phyloP scores from a whole-genome alignment of 2,113 vertebrate species.

The Odocoileus virginianus region DNA sequence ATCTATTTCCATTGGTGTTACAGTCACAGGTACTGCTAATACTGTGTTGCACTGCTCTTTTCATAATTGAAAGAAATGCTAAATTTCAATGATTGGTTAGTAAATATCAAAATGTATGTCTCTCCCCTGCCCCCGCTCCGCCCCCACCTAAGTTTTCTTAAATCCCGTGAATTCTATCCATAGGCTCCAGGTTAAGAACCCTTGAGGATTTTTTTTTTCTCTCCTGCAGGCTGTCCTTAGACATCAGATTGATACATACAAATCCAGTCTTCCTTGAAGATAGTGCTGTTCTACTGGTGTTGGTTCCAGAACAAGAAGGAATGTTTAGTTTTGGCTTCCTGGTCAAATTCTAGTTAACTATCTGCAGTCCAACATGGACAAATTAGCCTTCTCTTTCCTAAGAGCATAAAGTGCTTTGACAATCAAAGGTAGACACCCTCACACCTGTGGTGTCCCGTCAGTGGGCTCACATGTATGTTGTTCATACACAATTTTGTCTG shows the following conservation, averaged over 20 bases:
- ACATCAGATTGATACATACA: neutral
- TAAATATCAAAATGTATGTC: neutral
- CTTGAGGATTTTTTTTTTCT: neutral
- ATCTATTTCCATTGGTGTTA: neutral
- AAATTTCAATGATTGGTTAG: neutral
- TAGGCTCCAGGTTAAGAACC: neutral
- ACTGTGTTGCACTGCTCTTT: neutral
- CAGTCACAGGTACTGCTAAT: neutral
- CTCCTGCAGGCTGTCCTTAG: neutral
- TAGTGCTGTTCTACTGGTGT: neutral
- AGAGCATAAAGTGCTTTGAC: neutral
- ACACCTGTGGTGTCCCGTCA: neutral
- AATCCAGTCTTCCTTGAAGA: neutral
- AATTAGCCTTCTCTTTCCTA: conserved; percentile 47
- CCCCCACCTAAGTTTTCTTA: neutral
- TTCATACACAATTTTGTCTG: neutral
- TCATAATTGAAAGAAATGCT: neutral
- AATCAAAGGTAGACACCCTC: neutral
- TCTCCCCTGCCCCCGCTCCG: neutral
- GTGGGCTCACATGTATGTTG: neutral
- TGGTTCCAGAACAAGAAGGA: conserved; percentile 31
- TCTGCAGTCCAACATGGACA: conserved; percentile 45
- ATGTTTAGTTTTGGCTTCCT: conserved; percentile 35
- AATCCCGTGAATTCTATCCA: neutral
- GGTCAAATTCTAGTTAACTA: conserved; percentile 60